Evolutionary conservation across 2,888 invertebrate species (phyloP).

Genomic region (Entomobrya proxima): DNA sequence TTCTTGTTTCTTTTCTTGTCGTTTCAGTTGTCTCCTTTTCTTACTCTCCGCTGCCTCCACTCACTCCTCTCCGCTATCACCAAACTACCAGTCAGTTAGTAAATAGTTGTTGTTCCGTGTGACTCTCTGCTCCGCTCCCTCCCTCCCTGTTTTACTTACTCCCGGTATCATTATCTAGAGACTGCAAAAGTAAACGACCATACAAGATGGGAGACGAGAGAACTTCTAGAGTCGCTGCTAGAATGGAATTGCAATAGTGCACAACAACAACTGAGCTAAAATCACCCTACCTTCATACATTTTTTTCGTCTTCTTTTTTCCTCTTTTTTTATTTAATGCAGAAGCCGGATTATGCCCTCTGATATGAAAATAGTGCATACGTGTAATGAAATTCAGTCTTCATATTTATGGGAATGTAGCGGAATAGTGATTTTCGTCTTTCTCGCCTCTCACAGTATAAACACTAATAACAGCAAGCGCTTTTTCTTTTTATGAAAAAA

Average conservation of each 20-base stretch:
- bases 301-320: neutral
- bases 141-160: conserved; percentile 9
- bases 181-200: conserved; percentile 33
- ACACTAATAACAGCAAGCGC: too few relatives aligned
- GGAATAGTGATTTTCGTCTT: neutral
- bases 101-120: conserved; percentile 41
- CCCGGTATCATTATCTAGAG: conserved; percentile 29
- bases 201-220: neutral
- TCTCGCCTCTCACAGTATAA: neutral
- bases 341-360: conserved; percentile 29
- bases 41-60: conserved; percentile 29
- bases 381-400: conserved; percentile 32
- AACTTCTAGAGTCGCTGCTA: neutral
- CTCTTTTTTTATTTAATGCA: conserved; percentile 16
- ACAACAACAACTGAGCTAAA: conserved; percentile 18
- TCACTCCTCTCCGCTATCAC: neutral
- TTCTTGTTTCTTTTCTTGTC: conserved; percentile 46
- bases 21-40: conserved; percentile 41
- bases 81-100: conserved; percentile 27
- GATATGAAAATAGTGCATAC: conserved; percentile 8
- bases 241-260: conserved; percentile 10
- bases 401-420: conserved; percentile 34
- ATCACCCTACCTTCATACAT: neutral
- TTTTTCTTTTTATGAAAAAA: too few relatives aligned
- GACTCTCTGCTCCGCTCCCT: conserved; percentile 21